phyloP scores from a whole-genome alignment of 92 coral and sea anemone species.

The Actinernus sp. region DNA sequence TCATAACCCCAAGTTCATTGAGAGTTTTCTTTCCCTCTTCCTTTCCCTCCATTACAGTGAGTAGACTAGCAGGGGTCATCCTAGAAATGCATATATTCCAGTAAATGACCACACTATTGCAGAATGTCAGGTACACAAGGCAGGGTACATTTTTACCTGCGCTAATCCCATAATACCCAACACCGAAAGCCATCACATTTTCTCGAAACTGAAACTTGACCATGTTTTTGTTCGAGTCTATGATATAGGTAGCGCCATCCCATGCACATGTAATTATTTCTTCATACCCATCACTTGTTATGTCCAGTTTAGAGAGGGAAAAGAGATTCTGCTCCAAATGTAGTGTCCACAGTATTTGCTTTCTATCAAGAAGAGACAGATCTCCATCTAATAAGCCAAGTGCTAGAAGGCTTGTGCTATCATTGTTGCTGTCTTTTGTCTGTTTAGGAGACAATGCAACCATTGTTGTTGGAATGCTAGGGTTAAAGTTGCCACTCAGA shows the following conservation, averaged over 20 bases:
- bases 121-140: constrained; percentile 89
- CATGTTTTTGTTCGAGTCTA: constrained; percentile 81
- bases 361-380: constrained; percentile 65
- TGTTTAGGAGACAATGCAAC: constrained; percentile 42
- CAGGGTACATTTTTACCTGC: constrained; percentile 77
- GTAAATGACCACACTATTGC: constrained; percentile 80
- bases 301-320: constrained; percentile 86
- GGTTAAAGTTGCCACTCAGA: constrained; percentile 25
- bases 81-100: constrained; percentile 70
- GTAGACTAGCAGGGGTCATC: constrained; percentile 66
- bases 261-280: constrained; percentile 83
- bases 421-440: constrained; percentile 18
- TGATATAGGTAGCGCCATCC: constrained; percentile 87
- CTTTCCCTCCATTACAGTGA: constrained; percentile 40
- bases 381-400: constrained; percentile 86
- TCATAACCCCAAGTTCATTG: constrained; percentile 21
- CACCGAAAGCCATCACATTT: constrained; percentile 86
- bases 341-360: constrained; percentile 79
- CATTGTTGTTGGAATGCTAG: constrained; percentile 67
- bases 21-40: constrained; percentile 13
- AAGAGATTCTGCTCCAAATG: constrained; percentile 80
- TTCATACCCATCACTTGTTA: constrained; percentile 84
- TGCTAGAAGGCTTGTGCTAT: constrained; percentile 48
- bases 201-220: constrained; percentile 86
- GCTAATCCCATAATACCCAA: constrained; percentile 72